phyloP scores from a whole-genome alignment of 2,888 invertebrate species.

The Mesoligia furuncula region DNA sequence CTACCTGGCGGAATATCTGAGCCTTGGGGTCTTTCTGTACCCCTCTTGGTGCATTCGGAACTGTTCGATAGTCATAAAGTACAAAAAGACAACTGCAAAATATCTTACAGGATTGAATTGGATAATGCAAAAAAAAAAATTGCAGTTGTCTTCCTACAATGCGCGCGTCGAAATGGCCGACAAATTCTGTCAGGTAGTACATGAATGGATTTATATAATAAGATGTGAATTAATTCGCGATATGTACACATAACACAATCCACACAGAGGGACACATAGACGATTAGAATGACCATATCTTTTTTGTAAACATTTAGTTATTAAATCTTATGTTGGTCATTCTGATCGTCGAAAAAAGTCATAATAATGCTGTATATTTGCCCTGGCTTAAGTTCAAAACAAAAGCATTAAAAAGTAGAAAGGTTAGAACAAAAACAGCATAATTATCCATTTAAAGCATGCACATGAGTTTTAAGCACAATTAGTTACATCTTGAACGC shows the following conservation, averaged over 20 bases:
- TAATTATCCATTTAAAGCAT: slow-evolving; percentile 68
- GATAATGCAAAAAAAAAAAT: not conserved
- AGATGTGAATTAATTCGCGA: slow-evolving; percentile 61
- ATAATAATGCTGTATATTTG: slow-evolving; percentile 48
- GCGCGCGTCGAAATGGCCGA: not conserved
- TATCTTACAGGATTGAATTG: not conserved
- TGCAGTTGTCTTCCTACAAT: not conserved
- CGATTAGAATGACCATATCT: slow-evolving; percentile 50
- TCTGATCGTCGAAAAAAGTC: slow-evolving; percentile 33
- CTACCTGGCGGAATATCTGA: slow-evolving; percentile 27
- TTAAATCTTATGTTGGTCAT: slow-evolving; percentile 14
- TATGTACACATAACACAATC: slow-evolving; percentile 86
- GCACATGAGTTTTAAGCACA: slow-evolving; percentile 69
- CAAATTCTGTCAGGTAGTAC: slow-evolving; percentile 37
- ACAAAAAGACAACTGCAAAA: not conserved
- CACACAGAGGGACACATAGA: slow-evolving; percentile 71
- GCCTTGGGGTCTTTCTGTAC: not conserved
- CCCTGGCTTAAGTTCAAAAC: slow-evolving; percentile 19
- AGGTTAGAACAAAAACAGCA: slow-evolving; percentile 55
- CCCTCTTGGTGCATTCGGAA: not conserved
- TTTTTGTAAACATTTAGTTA: not conserved
- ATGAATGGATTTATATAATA: slow-evolving; percentile 60
- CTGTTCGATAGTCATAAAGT: not conserved
- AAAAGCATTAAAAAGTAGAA: slow-evolving; percentile 29
- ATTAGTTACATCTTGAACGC: slow-evolving; percentile 55